Base-by-base conservation (phyloP, 2,888 invertebrate genomes). In the Drepanosiphum platanoidis region DNA sequence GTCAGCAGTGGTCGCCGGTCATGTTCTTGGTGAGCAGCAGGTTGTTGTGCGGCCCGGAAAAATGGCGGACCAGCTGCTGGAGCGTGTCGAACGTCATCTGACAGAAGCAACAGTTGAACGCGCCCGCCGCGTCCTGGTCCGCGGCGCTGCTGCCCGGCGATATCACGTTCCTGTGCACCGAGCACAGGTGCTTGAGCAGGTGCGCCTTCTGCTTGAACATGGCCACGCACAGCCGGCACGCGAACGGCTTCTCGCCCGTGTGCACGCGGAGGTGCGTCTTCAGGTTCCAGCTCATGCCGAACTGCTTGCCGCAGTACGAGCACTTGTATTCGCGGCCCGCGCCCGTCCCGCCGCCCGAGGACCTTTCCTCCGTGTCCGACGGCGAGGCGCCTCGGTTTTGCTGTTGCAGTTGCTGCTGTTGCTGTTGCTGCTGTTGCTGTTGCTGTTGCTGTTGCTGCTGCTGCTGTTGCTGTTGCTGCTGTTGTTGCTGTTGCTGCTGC, bases 171-270 rank as follows among this genome's bases (percentile, higher is more conserved):
- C 96, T 93, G 91, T 96, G 96, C 87, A 96, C 96, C 87, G 96
- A 96, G 90, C 96, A 96, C 89, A 96, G 92, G 89, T 96, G 96
- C 91, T 96, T 96, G 86, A 96, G 90, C 88, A 96, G 91, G 89
- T 96, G 96, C 9, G 96, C 96, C 90, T 96, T 96, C 89, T 96
- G 96, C 90, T 96, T 96, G 90, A 96, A 96, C 96, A 96, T 96
- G 86, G 96, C 96, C 86, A 96, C 95, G 89, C 96, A 96, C 74
- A 96, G 92, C 88, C 96, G 92, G 81, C 96, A 96, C 88, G 96
- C 96, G 89, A 96, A 96, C 0, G 96, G 96, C 89, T 96, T 96
- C 88, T 96, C 96, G 86, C 96, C 96, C 0, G 96, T 96, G 89
- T 96, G 96, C 34, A 96, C 96, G 89, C 96, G 92, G 86, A 96